These are phyloP conservation scores for Bolinopsis microptera DNA, from an alignment of 37 sponge, comb jelly and placozoan genomes.

Conservation along the genomic window DNA sequence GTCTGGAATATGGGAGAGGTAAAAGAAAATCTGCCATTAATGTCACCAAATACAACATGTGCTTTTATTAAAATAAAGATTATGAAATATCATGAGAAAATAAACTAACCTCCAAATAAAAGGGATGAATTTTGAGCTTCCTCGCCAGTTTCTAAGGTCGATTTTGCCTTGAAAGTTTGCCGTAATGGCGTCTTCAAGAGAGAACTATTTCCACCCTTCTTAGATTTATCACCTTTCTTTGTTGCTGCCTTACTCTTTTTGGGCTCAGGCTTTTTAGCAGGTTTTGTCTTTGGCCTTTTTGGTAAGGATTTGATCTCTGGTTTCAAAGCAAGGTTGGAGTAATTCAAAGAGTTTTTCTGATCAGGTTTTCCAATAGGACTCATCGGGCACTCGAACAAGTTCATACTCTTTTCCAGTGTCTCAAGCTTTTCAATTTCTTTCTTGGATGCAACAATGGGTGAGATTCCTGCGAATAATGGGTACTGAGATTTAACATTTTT, in stretches of 20 bases:
- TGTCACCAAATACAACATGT: no score
- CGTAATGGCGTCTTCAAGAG: background rate
- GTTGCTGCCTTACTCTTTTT: background rate
- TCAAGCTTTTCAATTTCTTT: conserved; percentile 16
- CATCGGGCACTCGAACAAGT: background rate
- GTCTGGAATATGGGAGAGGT: no score
- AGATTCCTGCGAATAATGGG: background rate
- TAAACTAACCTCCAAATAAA: background rate
- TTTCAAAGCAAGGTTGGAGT: background rate
- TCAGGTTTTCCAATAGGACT: background rate
- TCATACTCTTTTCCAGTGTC: background rate
- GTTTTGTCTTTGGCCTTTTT: conserved; percentile 28
- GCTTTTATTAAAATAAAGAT: background rate
- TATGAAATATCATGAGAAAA: no score
- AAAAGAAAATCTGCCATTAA: no score
- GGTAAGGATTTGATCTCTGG: background rate
- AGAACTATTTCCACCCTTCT: background rate
- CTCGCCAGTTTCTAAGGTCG: background rate
- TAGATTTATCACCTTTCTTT: background rate
- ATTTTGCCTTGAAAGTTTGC: background rate
- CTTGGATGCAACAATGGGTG: background rate
- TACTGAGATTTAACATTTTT: background rate
- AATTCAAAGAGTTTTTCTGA: background rate
- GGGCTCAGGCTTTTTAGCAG: background rate
- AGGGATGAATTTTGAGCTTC: background rate